Conservation (phyloP, 2,113 vertebrate genomes). For the Brachyhypopomus gauderio region DNA sequence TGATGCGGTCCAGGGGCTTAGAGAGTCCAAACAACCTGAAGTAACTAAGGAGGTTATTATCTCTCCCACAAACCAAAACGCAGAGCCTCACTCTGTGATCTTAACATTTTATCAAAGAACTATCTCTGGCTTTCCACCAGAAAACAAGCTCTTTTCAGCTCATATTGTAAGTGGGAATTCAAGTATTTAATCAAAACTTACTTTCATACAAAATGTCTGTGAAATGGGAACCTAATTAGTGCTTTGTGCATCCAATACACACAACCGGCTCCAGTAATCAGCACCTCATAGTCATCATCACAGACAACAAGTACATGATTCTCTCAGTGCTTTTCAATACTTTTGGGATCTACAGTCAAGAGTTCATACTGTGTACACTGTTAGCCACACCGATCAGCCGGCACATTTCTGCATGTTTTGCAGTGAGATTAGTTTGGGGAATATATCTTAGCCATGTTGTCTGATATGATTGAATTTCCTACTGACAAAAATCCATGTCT, state of each 20-base stretch:
- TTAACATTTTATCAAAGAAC: constrained; percentile 31
- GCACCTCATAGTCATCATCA: no score
- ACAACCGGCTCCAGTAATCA: background rate
- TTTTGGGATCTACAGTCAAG: no score
- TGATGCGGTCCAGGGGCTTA: background rate
- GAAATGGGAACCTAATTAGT: background rate
- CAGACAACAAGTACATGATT: no score
- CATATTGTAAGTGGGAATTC: constrained; percentile 6
- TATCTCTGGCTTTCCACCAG: background rate
- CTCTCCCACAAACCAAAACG: constrained; percentile 1
- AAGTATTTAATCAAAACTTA: constrained; percentile 26
- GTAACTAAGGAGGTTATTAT: constrained; percentile 3
- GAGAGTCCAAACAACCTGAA: background rate
- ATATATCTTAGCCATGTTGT: no score
- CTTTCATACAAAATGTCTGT: background rate
- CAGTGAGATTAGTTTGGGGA: no score
- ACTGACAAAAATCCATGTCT: no score
- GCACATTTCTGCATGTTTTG: no score
- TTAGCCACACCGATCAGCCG: no score
- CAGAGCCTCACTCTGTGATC: constrained; percentile 14
- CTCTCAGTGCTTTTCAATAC: no score
- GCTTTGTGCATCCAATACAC: background rate
- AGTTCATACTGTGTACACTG: no score
- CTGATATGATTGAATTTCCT: no score
- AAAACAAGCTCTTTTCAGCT: background rate